Evolutionary conservation across 1,140 invertebrate genomes (phyloP).

Genomic region (Littorina saxatilis): DNA sequence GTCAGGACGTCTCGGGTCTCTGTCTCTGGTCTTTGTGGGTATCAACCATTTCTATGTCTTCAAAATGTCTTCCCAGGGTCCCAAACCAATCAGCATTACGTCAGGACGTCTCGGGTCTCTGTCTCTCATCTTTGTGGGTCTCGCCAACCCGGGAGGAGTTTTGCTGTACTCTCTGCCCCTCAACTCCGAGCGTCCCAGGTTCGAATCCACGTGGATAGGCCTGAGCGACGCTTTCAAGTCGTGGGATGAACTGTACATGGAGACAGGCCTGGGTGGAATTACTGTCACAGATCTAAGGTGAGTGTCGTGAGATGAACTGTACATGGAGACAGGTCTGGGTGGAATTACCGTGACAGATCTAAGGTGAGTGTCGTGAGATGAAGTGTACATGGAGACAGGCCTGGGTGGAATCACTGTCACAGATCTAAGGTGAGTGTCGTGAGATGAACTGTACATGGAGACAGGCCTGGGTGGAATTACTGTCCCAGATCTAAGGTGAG

Average conservation of each 20-base stretch:
- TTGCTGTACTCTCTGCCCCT: constrained; percentile 16
- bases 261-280: neutral
- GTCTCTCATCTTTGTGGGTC: neutral
- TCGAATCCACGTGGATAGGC: neutral
- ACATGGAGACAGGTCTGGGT: neutral
- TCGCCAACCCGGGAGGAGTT: neutral
- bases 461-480: no score
- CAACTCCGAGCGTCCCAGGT: neutral
- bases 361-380: neutral
- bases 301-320: neutral
- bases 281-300: neutral
- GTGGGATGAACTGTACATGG: constrained; percentile 14
- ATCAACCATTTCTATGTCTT: no score
- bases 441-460: neutral
- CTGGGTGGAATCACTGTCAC: neutral
- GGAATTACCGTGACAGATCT: neutral
- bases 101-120: neutral
- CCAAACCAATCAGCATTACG: neutral
- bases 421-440: neutral
- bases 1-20: neutral
- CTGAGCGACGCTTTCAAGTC: neutral
- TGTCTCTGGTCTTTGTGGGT: constrained; percentile 1
- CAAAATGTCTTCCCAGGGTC: no score
- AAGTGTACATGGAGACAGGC: neutral
- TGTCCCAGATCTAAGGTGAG: no score